Percentiles rank a stretch among this genome's conserved stretches.
These are phyloP conservation scores for Tenthredo amoena DNA, from an alignment of 2,888 invertebrate genomes.

Conservation along the genomic window DNA sequence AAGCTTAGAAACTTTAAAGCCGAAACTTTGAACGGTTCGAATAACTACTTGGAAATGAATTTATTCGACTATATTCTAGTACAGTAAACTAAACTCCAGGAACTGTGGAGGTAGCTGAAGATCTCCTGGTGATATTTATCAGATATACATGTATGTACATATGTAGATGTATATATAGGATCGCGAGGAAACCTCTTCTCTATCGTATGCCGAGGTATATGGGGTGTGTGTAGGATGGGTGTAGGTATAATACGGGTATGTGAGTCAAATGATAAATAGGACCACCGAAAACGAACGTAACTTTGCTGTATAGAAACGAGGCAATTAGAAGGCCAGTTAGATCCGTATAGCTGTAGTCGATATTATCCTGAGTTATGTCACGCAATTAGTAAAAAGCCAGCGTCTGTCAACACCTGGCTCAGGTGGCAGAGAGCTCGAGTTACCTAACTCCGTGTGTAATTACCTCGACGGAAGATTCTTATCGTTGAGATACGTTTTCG, in stretches of 20 bases:
- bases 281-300: constrained; percentile 48
- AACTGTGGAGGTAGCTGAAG: background rate
- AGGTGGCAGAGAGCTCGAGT: constrained; percentile 44
- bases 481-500: constrained; percentile 15
- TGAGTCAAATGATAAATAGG: constrained; percentile 42
- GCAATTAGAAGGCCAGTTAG: constrained; percentile 42
- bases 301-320: constrained; percentile 23
- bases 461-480: constrained; percentile 20
- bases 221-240: background rate
- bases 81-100: background rate
- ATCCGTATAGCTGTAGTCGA: constrained; percentile 19
- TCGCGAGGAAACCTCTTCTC: background rate
- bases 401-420: constrained; percentile 49
- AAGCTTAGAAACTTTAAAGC: background rate
- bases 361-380: constrained; percentile 50
- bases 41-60: background rate
- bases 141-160: background rate
- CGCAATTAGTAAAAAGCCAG: constrained; percentile 49
- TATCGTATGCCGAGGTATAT: constrained; percentile 18
- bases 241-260: constrained; percentile 3
- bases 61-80: no score
- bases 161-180: background rate
- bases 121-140: constrained; percentile 23
- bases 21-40: background rate
- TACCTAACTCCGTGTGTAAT: constrained; percentile 39